These are phyloP conservation scores for Capreolus pygargus DNA, from an alignment of 2,113 vertebrate genomes.

Conservation along the genomic window DNA sequence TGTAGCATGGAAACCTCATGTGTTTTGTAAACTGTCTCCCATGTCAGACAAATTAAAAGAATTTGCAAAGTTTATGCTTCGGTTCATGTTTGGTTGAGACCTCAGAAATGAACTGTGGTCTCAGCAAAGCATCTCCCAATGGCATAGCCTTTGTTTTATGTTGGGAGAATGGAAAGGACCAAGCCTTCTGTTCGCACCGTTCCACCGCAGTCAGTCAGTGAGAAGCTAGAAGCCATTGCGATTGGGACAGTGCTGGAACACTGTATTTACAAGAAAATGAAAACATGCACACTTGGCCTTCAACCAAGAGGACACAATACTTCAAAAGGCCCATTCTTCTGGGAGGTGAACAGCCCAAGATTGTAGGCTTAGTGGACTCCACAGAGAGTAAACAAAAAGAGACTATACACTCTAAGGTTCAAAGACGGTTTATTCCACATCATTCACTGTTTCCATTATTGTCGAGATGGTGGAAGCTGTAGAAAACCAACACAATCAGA, in stretches of 20 bases:
- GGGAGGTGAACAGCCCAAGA: conserved; percentile 34
- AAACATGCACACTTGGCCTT: conserved; percentile 36
- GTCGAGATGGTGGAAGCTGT: background rate
- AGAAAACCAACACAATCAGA: conserved; percentile 30
- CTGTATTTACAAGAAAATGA: conserved; percentile 21
- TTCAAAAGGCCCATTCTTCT: conserved; percentile 44
- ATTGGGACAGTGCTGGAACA: background rate
- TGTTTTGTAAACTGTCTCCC: conserved; percentile 58
- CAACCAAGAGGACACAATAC: background rate
- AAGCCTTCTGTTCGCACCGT: background rate
- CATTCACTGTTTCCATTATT: conserved; percentile 55
- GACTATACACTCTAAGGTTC: conserved; percentile 17
- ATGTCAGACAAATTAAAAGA: conserved; percentile 58
- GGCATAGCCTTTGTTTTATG: conserved; percentile 25
- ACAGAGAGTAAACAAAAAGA: conserved; percentile 61
- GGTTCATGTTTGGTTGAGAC: conserved; percentile 35
- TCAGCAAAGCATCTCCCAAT: conserved; percentile 50
- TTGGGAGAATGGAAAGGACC: background rate
- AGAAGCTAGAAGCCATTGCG: conserved; percentile 31
- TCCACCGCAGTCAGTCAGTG: conserved; percentile 31
- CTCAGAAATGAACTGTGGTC: conserved; percentile 50
- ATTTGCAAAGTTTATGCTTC: conserved; percentile 38
- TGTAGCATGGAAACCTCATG: conserved; percentile 51
- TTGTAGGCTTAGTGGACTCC: conserved; percentile 16
- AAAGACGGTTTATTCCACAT: conserved; percentile 32